Evolutionary conservation across 2,888 invertebrate species (phyloP).

Genomic region (Belgica antarctica): DNA sequence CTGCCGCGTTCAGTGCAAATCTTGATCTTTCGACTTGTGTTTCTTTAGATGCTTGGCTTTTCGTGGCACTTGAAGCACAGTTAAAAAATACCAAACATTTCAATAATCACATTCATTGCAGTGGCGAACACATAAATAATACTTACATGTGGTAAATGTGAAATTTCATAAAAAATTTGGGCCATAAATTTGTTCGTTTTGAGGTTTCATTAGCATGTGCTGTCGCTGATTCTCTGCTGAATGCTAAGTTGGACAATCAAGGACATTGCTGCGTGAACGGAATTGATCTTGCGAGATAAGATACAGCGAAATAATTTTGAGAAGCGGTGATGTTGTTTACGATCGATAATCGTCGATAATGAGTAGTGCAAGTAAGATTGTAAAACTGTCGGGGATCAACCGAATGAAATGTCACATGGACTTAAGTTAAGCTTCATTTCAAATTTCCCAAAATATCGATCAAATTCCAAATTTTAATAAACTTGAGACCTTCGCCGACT

Average conservation of each 20-base stretch:
- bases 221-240: neutral
- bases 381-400: too few species aligned
- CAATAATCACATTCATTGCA: neutral
- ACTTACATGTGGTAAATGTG: neutral
- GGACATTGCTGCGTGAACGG: too few species aligned
- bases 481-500: too few species aligned
- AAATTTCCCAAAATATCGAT: too few species aligned
- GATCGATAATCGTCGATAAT: conserved; percentile 21
- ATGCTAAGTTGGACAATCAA: neutral
- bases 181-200: neutral
- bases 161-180: too few species aligned
- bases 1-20: neutral
- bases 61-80: neutral
- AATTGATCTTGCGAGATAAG: too few species aligned
- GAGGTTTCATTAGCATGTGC: neutral
- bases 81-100: conserved; percentile 10
- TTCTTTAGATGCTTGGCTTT: too few species aligned
- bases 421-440: too few species aligned
- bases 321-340: neutral
- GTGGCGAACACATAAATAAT: neutral
- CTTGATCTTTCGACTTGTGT: conserved; percentile 6
- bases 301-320: too few species aligned
- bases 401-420: too few species aligned
- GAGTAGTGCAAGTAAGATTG: too few species aligned
- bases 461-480: too few species aligned